Evolutionary conservation across 2,797 vertebrate genomes (phyloP), one percentile per base, ranked within the genome.

Genomic region (Erpetoichthys calabaricus): DNA sequence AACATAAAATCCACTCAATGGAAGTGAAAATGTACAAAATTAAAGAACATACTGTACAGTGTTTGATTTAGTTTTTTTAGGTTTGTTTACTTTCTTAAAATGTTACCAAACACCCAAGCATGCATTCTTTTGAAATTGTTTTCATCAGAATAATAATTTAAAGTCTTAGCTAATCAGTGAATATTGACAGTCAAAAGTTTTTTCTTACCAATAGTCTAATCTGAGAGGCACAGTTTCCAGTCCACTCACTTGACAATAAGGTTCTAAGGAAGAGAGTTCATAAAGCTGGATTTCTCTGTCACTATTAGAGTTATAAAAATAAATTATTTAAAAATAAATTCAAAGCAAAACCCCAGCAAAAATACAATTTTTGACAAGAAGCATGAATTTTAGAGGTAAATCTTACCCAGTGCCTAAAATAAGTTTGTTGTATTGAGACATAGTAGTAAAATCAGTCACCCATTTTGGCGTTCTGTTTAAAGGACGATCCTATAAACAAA

Each of bases 221-320:
- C 76, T 86, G 67, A 86, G 65, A 63, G 86, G 85, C 41, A 88
- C 63, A 1, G 84, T 80, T 61, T 85, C 83, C 55, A 89, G 75
- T 25, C 72, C 69, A 55, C 62, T 76, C 42, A 89, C 78, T 66
- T 87, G 87, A 63, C 83, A 86, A 57, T 81, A 86, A 2, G 85
- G 86, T 53, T 85, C 81, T 64, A 90, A 65, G 56, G 81, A 82
- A 6, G 80, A 82, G 8, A 89, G 69, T 59, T 90, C 86, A 66
- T 84, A 87, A 44, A 89, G 66, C 63, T 86, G 87, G 60, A 89
- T 73, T 70, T 90, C 85, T 62, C 70, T 65, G 69, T 84, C 84
- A 10, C 90, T 91, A 73, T 25, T 25, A 25, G 25, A 25, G 25
- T 45, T 47, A 42, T 49, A 57, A 67, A 59, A 53, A 44, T 6